A percentile compares a stretch with the other conserved stretches of the same genome.
Evolutionary conservation across 23 tunicate genomes (phyloP).

Genomic region (Phallusia fumigata): DNA sequence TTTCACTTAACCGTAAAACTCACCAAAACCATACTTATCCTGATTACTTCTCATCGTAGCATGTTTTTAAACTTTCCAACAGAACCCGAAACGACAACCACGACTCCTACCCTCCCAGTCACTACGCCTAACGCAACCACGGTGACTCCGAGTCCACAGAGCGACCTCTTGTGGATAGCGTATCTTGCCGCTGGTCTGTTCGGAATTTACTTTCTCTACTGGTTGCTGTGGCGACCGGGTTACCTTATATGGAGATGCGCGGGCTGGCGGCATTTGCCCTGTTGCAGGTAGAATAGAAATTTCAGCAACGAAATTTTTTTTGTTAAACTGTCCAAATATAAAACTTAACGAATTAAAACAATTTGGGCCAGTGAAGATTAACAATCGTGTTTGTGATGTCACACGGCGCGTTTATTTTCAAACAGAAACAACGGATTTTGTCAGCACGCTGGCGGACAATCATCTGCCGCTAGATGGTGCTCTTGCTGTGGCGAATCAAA

Average conservation of each 20-base stretch:
- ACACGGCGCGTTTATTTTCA: not conserved
- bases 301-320: no score
- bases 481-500: constrained; percentile 5
- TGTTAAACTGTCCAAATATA: no score
- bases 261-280: constrained; percentile 50
- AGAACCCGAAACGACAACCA: constrained; percentile 18
- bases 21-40: no score
- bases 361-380: no score
- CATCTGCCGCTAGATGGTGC: not conserved
- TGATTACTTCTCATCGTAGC: no score
- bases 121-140: not conserved
- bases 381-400: no score
- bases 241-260: constrained; percentile 74
- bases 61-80: not conserved
- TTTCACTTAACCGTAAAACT: no score
- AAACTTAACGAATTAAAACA: no score
- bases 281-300: constrained; percentile 25
- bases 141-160: not conserved
- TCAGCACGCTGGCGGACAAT: not conserved
- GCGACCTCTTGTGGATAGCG: constrained; percentile 35
- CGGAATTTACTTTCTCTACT: constrained; percentile 57
- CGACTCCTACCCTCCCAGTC: not conserved
- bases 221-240: constrained; percentile 70
- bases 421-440: not conserved
- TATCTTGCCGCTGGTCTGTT: constrained; percentile 33